A percentile compares a stretch with the other conserved stretches of the same genome.
Evolutionary conservation across 1,140 invertebrate species (phyloP).

Genomic region (Hetaerina americana): DNA sequence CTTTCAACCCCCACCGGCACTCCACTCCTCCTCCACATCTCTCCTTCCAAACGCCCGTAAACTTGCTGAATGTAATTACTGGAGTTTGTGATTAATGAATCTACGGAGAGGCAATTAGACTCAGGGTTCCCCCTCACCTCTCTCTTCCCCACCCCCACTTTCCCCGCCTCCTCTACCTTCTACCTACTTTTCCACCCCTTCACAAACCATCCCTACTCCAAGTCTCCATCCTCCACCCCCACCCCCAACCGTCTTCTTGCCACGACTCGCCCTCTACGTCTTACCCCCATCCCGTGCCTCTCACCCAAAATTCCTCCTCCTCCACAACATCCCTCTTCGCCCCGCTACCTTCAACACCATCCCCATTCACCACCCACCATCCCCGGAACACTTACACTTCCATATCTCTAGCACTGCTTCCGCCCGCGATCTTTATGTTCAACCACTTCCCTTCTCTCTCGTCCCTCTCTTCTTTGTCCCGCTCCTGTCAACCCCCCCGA

Average conservation of each 20-base stretch:
- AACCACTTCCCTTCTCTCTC: too few relatives aligned
- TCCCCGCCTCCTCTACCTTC: background rate
- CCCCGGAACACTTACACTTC: too few relatives aligned
- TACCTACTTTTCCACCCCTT: background rate
- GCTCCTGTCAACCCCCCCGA: too few relatives aligned
- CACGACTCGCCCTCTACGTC: background rate
- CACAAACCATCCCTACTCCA: background rate
- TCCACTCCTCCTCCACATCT: background rate
- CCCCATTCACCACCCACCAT: too few relatives aligned
- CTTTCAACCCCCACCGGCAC: too few relatives aligned
- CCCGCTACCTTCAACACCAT: too few relatives aligned
- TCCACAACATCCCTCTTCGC: too few relatives aligned
- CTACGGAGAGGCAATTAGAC: conserved; percentile 29
- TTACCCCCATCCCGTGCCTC: background rate
- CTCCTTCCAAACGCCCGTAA: conserved; percentile 13
- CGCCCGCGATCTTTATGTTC: too few relatives aligned
- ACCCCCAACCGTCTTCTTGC: background rate
- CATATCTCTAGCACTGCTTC: too few relatives aligned
- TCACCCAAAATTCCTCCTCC: background rate
- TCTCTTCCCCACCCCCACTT: background rate
- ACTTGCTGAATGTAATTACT: conserved; percentile 28
- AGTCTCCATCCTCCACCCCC: background rate
- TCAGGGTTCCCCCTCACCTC: background rate
- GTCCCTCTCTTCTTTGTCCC: too few relatives aligned
- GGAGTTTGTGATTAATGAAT: conserved; percentile 31